phyloP scores from a whole-genome alignment of 2,888 invertebrate genomes.

The Rhaphigaster nebulosa region DNA sequence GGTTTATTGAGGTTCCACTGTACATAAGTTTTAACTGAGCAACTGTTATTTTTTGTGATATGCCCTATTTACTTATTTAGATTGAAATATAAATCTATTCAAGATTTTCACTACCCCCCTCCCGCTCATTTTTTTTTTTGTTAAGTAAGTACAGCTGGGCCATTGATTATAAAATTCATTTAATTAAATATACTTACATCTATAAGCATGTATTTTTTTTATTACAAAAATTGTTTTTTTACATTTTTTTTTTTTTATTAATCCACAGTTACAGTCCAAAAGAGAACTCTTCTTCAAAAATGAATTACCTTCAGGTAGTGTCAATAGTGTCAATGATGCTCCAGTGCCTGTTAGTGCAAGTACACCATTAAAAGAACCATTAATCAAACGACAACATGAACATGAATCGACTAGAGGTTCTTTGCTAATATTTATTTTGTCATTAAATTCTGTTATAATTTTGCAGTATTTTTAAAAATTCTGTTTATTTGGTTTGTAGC shows the following conservation, averaged over 20 bases:
- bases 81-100: too few species aligned
- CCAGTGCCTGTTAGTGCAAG: constrained; percentile 71
- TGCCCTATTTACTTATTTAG: too few species aligned
- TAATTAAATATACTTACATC: too few species aligned
- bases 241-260: background rate
- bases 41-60: too few species aligned
- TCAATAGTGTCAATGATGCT: constrained; percentile 67
- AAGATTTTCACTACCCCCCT: too few species aligned
- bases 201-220: background rate
- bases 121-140: too few species aligned
- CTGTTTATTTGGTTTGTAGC: constrained; percentile 35
- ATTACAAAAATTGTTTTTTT: background rate
- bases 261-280: constrained; percentile 81
- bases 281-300: constrained; percentile 88
- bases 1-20: too few species aligned
- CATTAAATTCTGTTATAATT: background rate
- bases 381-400: constrained; percentile 65
- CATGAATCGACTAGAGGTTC: constrained; percentile 60
- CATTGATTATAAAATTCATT: too few species aligned
- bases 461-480: background rate
- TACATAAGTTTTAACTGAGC: too few species aligned
- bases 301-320: constrained; percentile 67
- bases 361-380: constrained; percentile 66
- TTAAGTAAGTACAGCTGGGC: too few species aligned
- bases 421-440: background rate